Conservation (phyloP, 2,797 vertebrate genomes). For the Hipposideros larvatus region DNA sequence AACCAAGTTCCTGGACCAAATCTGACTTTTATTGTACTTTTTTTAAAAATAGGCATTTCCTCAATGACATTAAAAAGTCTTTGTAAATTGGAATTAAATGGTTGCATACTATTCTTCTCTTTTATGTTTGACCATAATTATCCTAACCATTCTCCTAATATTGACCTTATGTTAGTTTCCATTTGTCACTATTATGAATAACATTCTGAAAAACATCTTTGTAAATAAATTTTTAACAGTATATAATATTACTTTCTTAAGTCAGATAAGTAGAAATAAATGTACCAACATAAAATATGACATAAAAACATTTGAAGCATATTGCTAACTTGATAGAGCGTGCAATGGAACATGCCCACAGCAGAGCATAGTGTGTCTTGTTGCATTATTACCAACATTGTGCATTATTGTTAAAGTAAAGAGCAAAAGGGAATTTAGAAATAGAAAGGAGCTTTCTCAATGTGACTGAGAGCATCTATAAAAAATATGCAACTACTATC, state of each 20-base stretch:
- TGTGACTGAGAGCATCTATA: background rate
- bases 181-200: slow-evolving; percentile 23
- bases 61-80: background rate
- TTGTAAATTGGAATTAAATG: background rate
- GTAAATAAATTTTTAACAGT: slow-evolving; percentile 2
- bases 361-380: background rate
- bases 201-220: slow-evolving; percentile 6
- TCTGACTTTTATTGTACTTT: background rate
- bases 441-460: background rate
- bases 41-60: background rate
- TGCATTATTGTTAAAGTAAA: background rate
- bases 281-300: background rate
- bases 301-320: background rate
- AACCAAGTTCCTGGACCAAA: background rate
- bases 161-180: background rate
- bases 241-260: background rate
- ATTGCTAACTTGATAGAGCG: background rate
- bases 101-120: background rate
- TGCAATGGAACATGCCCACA: background rate
- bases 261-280: background rate
- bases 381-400: background rate
- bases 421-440: background rate
- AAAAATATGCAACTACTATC: background rate
- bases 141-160: background rate
- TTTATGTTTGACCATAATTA: background rate